Base-by-base conservation (phyloP, 30 jellyfish, hydroid and myxozoan genomes). In the Morbakka virulenta region DNA sequence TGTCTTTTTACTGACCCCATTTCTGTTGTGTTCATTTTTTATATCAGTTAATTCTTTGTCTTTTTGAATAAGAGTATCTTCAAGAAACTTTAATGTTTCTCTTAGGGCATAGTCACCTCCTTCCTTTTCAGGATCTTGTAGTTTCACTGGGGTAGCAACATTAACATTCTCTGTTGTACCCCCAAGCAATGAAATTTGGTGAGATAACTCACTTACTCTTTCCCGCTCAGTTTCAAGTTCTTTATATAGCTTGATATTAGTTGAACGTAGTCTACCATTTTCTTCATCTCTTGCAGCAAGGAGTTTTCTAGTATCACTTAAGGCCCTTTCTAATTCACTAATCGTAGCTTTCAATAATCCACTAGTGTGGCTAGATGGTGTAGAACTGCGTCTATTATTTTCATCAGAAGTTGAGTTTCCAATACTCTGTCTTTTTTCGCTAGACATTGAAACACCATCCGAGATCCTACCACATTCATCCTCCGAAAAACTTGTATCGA, bases 301-400 rank as follows among this genome's bases (percentile, higher is more conserved):
- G 26, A 90, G 23, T 32, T 62, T 52, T 13, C 84, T 90, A 12
- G 95, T 90, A 63, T 90, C 96, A 25, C 33, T 35, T 31, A 90
- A 51, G 1, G 97, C 97, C 23, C 90, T 63, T 53, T 90, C 97
- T 27, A 90, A 69, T 66, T 90, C 97, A 26, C 67, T 13, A 3
- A 90, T 84, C 35, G 96, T 82, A 41, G 57, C 57, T 17, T 41
- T 41, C 17, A 41, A 41, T 41, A 41, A 41, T 6, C 17, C 17
- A 41, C 57, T 41, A 6, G 57, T 6, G 17, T 41, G 9, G 17
- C 13, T 41, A 9, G 57, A 41, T 41, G 9, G 57, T 6, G 57
- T 6, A 17, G 57, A 41, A 41, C 17, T 41, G 9, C 57, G 9
- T 41, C 57, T 41, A 6, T 41, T 17, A 41, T 17, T 41, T 9